A percentile compares a stretch with the other conserved stretches of the same genome.
Conservation (phyloP, 1,140 invertebrate genomes). For the Sinella curviseta region DNA sequence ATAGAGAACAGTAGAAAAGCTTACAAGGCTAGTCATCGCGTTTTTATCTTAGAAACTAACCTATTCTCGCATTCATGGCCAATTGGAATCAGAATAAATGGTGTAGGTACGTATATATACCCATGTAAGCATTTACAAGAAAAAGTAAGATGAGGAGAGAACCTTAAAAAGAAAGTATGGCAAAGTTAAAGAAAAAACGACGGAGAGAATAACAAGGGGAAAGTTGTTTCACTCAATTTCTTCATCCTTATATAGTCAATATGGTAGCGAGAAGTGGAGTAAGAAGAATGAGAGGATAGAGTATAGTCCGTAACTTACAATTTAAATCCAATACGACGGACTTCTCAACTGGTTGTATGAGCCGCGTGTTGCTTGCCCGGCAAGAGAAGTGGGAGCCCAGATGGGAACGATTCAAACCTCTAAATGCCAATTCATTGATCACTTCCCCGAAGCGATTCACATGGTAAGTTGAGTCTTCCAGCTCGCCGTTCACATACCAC, state of each 20-base stretch:
- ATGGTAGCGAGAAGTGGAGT: not conserved
- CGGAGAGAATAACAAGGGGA: not conserved
- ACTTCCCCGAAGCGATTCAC: conserved; percentile 74
- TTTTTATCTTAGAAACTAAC: too few species aligned
- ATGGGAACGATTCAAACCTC: conserved; percentile 71
- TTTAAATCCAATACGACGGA: conserved; percentile 76
- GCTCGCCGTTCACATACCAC: conserved; percentile 71
- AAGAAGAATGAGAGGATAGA: not conserved
- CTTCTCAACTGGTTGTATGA: conserved; percentile 72
- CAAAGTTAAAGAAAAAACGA: too few species aligned
- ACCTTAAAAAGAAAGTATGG: too few species aligned
- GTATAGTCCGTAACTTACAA: conserved; percentile 66
- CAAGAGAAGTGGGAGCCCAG: conserved; percentile 80
- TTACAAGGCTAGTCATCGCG: too few species aligned
- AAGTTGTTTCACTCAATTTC: not conserved
- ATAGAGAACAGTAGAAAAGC: too few species aligned
- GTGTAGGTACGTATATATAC: too few species aligned
- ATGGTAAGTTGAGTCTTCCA: conserved; percentile 50
- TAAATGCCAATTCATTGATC: conserved; percentile 77
- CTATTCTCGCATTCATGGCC: not conserved
- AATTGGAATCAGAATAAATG: not conserved
- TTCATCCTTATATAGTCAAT: too few species aligned
- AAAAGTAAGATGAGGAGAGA: too few species aligned
- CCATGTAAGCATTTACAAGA: too few species aligned
- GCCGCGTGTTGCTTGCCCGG: conserved; percentile 76